These are phyloP conservation scores for Loris lydekkerianus DNA, from an alignment of 2,797 vertebrate genomes.

Conservation along the genomic window DNA sequence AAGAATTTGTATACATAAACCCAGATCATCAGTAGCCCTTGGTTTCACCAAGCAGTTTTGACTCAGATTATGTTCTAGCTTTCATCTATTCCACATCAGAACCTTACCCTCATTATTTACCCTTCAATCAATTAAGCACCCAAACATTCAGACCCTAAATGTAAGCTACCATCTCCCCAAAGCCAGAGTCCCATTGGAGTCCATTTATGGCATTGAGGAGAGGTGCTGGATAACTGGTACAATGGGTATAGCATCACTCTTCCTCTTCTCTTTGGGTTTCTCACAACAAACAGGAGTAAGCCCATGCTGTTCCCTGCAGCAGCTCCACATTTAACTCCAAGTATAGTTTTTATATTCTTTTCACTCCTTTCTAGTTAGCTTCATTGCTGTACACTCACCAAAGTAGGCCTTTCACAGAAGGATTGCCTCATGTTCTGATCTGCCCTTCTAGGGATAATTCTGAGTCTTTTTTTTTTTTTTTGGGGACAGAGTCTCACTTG, in stretches of 20 bases:
- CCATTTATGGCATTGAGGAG: not conserved
- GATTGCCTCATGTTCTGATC: slow-evolving; percentile 15
- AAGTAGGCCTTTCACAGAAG: not conserved
- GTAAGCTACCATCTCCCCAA: not conserved
- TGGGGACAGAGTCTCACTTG: too few relatives aligned
- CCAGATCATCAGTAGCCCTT: not conserved
- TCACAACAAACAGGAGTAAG: not conserved
- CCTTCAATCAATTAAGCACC: slow-evolving; percentile 10
- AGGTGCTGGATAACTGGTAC: not conserved
- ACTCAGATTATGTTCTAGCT: slow-evolving; percentile 9
- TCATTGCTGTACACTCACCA: slow-evolving; percentile 17
- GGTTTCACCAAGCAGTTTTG: slow-evolving; percentile 30
- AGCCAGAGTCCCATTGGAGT: not conserved
- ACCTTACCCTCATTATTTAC: not conserved
- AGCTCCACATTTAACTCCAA: not conserved
- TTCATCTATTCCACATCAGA: slow-evolving; percentile 8
- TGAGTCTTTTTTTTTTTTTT: not conserved
- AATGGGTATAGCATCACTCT: not conserved
- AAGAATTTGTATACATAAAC: not conserved
- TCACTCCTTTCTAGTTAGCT: not conserved
- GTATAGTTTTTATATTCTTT: not conserved
- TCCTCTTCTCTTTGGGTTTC: slow-evolving; percentile 13
- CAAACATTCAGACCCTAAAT: slow-evolving; percentile 7
- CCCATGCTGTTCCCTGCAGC: not conserved
- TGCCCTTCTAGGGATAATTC: slow-evolving; percentile 44